Evolutionary conservation across 2,113 vertebrate species (phyloP).

Genomic region (Campylomormyrus tamandua): DNA sequence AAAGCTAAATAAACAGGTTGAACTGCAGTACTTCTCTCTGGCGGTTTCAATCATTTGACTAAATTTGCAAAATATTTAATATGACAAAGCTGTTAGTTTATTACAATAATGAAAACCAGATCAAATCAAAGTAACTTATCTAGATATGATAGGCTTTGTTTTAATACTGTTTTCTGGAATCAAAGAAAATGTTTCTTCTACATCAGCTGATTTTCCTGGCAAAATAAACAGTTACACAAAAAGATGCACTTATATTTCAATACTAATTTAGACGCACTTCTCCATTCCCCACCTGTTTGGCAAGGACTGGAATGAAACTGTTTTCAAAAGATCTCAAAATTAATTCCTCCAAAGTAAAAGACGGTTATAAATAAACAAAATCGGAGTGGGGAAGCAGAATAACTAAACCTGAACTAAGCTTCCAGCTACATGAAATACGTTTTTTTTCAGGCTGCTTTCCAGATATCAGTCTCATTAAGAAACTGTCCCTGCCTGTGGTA

Average conservation of each 20-base stretch:
- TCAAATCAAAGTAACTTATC: background rate
- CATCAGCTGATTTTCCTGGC: background rate
- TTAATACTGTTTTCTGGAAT: background rate
- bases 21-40: background rate
- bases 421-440: background rate
- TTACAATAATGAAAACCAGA: background rate
- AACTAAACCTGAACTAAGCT: background rate
- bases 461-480: background rate
- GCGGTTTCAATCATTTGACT: background rate
- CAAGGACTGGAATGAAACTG: conserved; percentile 4
- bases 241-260: background rate
- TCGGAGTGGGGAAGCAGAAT: background rate
- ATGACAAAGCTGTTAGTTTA: background rate
- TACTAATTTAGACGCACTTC: background rate
- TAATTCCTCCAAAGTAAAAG: background rate
- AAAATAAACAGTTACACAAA: background rate
- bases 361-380: background rate
- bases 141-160: background rate
- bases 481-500: conserved; percentile 21
- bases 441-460: background rate
- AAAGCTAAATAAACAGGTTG: background rate
- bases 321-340: background rate
- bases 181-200: background rate
- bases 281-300: background rate
- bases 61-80: background rate